A percentile compares a stretch with the other conserved stretches of the same genome.
These are phyloP conservation scores for Norana najaformis DNA, from an alignment of 2,888 invertebrate genomes.

Conservation along the genomic window DNA sequence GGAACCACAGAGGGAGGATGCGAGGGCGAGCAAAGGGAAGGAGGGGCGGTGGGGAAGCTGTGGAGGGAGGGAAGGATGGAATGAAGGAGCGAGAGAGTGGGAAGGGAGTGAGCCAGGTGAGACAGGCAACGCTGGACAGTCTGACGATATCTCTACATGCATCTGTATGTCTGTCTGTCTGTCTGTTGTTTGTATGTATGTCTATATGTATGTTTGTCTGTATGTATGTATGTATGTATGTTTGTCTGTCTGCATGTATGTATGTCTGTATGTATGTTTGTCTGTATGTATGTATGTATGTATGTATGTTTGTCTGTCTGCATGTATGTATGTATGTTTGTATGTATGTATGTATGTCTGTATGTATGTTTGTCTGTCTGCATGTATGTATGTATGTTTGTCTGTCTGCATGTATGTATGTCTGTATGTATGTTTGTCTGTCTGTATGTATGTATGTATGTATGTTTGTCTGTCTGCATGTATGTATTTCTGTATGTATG, in stretches of 20 bases:
- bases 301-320: not conserved
- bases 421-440: not conserved
- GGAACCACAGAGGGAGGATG: not conserved
- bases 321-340: not conserved
- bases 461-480: not conserved
- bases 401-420: no score
- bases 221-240: not conserved
- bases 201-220: not conserved
- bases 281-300: no score
- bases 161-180: not conserved
- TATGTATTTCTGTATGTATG: no score
- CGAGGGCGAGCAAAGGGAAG: not conserved
- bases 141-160: not conserved
- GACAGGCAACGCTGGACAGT: not conserved
- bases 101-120: not conserved
- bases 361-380: not conserved
- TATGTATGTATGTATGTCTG: not conserved
- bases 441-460: no score
- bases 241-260: not conserved
- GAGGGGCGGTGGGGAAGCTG: not conserved
- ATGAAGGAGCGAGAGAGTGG: not conserved
- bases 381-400: no score
- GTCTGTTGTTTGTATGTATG: no score
- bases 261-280: not conserved
- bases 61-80: not conserved